phyloP scores from a whole-genome alignment of 2,797 vertebrate species.

The Oryzias dopingdopingensis region DNA sequence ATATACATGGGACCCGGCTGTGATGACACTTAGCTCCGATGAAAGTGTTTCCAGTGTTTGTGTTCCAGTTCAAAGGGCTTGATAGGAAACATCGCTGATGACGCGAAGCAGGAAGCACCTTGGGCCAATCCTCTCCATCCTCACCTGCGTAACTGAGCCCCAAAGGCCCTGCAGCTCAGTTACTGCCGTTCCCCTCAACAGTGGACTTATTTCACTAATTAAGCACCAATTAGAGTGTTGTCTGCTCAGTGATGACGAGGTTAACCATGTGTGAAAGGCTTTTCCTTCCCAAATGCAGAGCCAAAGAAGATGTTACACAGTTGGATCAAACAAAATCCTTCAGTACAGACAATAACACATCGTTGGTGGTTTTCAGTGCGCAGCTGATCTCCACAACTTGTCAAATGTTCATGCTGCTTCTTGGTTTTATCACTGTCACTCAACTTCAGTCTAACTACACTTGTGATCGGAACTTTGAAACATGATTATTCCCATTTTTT shows the following conservation, averaged over 20 bases:
- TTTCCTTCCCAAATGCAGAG: slow-evolving; percentile 42
- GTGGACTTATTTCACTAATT: slow-evolving; percentile 75
- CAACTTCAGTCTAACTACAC: no score
- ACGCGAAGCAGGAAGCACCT: slow-evolving; percentile 75
- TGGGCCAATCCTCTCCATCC: slow-evolving; percentile 65
- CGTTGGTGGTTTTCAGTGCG: no score
- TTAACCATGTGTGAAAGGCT: slow-evolving; percentile 57
- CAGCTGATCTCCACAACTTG: no score
- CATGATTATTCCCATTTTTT: no score
- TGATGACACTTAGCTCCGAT: slow-evolving; percentile 72
- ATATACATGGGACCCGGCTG: slow-evolving; percentile 75
- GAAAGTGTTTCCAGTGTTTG: slow-evolving; percentile 77
- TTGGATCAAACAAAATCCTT: slow-evolving; percentile 21
- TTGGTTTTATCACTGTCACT: no score
- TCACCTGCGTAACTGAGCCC: slow-evolving; percentile 51
- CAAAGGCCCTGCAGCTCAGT: slow-evolving; percentile 22
- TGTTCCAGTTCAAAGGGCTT: slow-evolving; percentile 66
- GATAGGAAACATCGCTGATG: slow-evolving; percentile 65
- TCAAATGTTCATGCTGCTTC: no score
- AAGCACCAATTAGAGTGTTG: slow-evolving; percentile 74
- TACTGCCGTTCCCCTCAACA: slow-evolving; percentile 15
- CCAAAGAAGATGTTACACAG: slow-evolving; percentile 19
- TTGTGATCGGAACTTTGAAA: no score
- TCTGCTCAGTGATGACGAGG: slow-evolving; percentile 58
- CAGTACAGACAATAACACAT: background rate